Percentiles rank a stretch among this genome's conserved stretches.
Evolutionary conservation across 53 echinoderm and acorn worm genomes (phyloP).

Genomic region (Paelopatides confundens): DNA sequence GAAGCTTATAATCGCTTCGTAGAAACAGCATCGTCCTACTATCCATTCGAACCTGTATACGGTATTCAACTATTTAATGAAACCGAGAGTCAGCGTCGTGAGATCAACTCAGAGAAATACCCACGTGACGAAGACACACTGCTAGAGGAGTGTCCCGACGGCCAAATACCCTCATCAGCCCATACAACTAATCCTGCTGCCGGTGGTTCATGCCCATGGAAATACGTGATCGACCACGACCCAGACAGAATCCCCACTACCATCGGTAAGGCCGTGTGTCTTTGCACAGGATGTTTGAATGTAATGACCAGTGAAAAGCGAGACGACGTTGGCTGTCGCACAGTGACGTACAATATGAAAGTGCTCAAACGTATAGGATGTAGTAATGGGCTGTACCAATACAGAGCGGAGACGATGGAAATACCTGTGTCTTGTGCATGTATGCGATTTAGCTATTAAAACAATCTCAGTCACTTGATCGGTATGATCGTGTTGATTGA

Average conservation of each 20-base stretch:
- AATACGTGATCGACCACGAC: conserved; percentile 55
- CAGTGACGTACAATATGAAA: conserved; percentile 51
- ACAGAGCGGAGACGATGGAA: conserved; percentile 22
- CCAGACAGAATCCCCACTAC: conserved; percentile 60
- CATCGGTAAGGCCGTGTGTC: conserved; percentile 49
- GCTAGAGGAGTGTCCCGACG: not conserved
- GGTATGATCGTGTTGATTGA: too few species aligned
- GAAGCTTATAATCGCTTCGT: not conserved
- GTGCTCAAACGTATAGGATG: conserved; percentile 51
- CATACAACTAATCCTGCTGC: not conserved
- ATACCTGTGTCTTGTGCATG: conserved; percentile 17
- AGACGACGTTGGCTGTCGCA: conserved; percentile 9
- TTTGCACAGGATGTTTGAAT: conserved; percentile 54
- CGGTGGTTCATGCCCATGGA: conserved; percentile 50
- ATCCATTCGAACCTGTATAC: conserved; percentile 41
- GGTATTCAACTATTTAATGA: conserved; percentile 48
- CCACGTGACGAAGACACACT: not conserved
- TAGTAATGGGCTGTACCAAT: conserved; percentile 47
- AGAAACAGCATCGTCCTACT: not conserved
- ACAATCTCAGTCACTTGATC: too few species aligned
- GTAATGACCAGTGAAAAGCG: conserved; percentile 7
- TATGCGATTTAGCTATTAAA: not conserved
- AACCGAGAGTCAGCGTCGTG: not conserved
- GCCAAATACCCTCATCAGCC: not conserved
- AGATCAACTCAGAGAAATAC: not conserved